Evolutionary conservation across 2,888 invertebrate species (phyloP).

Genomic region (Tiliacea citrago): DNA sequence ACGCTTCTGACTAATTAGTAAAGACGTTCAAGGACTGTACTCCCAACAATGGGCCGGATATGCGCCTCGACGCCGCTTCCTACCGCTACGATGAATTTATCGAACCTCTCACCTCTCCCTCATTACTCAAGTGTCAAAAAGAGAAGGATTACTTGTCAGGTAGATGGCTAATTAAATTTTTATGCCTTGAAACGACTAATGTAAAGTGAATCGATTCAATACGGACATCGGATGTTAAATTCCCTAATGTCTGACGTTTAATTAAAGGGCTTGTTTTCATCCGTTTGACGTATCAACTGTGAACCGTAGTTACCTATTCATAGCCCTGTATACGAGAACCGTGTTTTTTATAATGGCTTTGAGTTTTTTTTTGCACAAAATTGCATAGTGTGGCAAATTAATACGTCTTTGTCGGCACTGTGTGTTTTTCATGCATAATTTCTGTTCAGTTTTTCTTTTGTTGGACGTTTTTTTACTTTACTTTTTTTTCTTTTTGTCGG

Average conservation of each 20-base stretch:
- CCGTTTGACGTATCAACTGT: slow-evolving; percentile 65
- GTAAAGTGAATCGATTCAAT: slow-evolving; percentile 76
- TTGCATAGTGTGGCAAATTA: slow-evolving; percentile 70
- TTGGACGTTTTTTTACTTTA: slow-evolving; percentile 37
- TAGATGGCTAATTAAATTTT: slow-evolving; percentile 87
- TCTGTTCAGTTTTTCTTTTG: slow-evolving; percentile 60
- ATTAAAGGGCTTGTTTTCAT: slow-evolving; percentile 71
- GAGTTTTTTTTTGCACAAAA: slow-evolving; percentile 66
- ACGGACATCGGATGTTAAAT: slow-evolving; percentile 72
- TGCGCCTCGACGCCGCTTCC: slow-evolving; percentile 85
- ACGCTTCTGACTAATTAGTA: slow-evolving; percentile 78
- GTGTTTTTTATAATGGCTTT: slow-evolving; percentile 65
- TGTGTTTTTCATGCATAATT: slow-evolving; percentile 70
- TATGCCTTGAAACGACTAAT: slow-evolving; percentile 79
- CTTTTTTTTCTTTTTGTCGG: slow-evolving; percentile 38
- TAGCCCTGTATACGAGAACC: slow-evolving; percentile 57
- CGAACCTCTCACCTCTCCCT: slow-evolving; percentile 67
- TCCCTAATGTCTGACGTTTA: slow-evolving; percentile 66
- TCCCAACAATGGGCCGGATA: slow-evolving; percentile 81
- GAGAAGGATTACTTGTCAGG: slow-evolving; percentile 68
- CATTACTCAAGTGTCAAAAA: slow-evolving; percentile 67
- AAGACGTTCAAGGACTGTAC: slow-evolving; percentile 78
- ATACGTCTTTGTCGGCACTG: slow-evolving; percentile 71
- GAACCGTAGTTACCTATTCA: slow-evolving; percentile 71
- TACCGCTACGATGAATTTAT: slow-evolving; percentile 72